These are phyloP conservation scores for Bothrops jararaca DNA, from an alignment of 2,113 vertebrate species.

Conservation along the genomic window DNA sequence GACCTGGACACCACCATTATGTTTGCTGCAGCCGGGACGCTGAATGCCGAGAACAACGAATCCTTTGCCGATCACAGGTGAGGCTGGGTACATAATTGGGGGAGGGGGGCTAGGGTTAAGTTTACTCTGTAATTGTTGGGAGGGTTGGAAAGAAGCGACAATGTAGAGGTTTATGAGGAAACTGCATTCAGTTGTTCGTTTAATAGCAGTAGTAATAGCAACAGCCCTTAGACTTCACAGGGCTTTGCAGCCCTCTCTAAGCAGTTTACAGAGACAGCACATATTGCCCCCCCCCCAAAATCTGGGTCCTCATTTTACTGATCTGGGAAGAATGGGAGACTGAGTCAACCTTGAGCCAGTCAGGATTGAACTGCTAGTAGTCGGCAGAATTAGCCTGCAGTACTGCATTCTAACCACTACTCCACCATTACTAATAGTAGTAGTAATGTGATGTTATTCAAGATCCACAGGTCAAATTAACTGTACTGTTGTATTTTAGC, in stretches of 20 bases:
- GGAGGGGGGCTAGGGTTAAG: neutral
- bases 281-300: neutral
- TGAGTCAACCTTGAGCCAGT: neutral
- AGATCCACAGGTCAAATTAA: neutral
- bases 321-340: neutral
- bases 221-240: neutral
- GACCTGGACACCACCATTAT: constrained; percentile 99
- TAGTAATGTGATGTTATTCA: neutral
- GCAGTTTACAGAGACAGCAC: neutral
- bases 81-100: neutral
- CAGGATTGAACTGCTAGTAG: neutral
- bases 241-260: neutral
- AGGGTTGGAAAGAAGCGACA: neutral
- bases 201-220: neutral
- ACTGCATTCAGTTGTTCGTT: neutral
- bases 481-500: neutral
- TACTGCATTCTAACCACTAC: neutral
- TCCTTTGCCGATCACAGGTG: constrained; percentile 98
- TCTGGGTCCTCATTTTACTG: neutral
- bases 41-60: constrained; percentile 92
- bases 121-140: neutral
- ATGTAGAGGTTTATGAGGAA: neutral
- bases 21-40: constrained; percentile 96
- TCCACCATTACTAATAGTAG: neutral
- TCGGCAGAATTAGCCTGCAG: neutral